Evolutionary conservation across 2,888 invertebrate genomes (phyloP).

Genomic region (Troides aeacus): DNA sequence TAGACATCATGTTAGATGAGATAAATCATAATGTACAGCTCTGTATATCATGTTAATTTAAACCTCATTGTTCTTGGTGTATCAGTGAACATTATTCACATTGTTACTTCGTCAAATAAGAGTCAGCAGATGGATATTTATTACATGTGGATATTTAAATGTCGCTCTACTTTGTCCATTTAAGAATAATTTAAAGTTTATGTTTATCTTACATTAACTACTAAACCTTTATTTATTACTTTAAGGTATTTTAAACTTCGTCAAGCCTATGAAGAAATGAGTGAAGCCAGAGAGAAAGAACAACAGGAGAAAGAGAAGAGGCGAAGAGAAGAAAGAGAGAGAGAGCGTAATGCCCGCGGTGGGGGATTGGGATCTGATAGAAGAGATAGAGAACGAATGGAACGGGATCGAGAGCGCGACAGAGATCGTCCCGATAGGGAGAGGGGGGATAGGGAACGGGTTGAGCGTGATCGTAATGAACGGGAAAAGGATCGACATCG

Average conservation of each 20-base stretch:
- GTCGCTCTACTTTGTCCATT: too few relatives aligned
- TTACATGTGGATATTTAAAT: too few relatives aligned
- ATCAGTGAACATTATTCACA: neutral
- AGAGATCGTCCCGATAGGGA: conserved; percentile 49
- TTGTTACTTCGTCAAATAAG: too few relatives aligned
- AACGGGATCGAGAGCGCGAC: conserved; percentile 65
- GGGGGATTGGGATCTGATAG: conserved; percentile 67
- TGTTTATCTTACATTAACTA: neutral
- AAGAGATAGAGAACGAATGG: conserved; percentile 69
- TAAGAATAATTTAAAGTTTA: neutral
- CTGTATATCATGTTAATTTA: too few relatives aligned
- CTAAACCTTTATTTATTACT: neutral
- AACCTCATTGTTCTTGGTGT: neutral
- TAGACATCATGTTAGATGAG: too few relatives aligned
- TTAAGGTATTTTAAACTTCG: conserved; percentile 82
- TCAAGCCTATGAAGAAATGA: conserved; percentile 84
- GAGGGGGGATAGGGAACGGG: conserved; percentile 35
- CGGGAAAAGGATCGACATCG: conserved; percentile 43
- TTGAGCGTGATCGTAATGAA: conserved; percentile 35
- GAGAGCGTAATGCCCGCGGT: conserved; percentile 56
- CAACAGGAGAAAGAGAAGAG: conserved; percentile 79
- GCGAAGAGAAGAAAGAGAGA: conserved; percentile 70
- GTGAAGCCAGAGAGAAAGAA: conserved; percentile 80
- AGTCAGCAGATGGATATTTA: too few relatives aligned
- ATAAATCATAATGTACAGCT: too few relatives aligned